Percentiles rank a stretch among this genome's conserved stretches.
Evolutionary conservation across 2,888 invertebrate genomes (phyloP).

Genomic region (Noctua janthina): DNA sequence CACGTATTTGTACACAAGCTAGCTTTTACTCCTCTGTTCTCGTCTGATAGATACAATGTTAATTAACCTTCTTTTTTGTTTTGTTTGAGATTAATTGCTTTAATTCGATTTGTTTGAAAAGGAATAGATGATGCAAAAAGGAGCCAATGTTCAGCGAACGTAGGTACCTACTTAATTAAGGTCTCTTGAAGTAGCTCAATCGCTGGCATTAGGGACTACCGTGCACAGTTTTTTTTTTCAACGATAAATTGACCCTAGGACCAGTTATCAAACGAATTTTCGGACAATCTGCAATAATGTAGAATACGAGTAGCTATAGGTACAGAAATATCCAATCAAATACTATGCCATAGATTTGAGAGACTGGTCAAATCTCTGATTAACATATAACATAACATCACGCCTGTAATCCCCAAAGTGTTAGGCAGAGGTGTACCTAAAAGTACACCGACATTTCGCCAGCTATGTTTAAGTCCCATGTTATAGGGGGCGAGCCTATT

Average conservation of each 20-base stretch:
- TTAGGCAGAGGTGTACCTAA: too few relatives aligned
- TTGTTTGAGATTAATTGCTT: not conserved
- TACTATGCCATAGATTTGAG: not conserved
- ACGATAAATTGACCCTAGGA: not conserved
- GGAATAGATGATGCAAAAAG: too few relatives aligned
- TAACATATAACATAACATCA: too few relatives aligned
- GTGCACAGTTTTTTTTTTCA: not conserved
- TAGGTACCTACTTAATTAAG: too few relatives aligned
- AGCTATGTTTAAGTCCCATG: too few relatives aligned
- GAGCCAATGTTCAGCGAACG: not conserved
- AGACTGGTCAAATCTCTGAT: not conserved
- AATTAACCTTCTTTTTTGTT: not conserved
- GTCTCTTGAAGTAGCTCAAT: not conserved
- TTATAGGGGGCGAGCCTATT: too few relatives aligned
- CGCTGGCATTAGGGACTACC: too few relatives aligned
- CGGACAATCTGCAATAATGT: not conserved
- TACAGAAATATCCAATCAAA: not conserved
- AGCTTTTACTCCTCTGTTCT: slow-evolving; percentile 19
- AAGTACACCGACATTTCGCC: too few relatives aligned
- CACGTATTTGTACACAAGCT: slow-evolving; percentile 40
- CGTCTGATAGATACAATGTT: slow-evolving; percentile 7
- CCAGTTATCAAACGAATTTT: not conserved
- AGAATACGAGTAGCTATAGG: too few relatives aligned
- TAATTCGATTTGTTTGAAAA: not conserved
- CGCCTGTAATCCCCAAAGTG: too few relatives aligned